Conservation (phyloP, 2,113 vertebrate species). For the Coracopsis vasa region DNA sequence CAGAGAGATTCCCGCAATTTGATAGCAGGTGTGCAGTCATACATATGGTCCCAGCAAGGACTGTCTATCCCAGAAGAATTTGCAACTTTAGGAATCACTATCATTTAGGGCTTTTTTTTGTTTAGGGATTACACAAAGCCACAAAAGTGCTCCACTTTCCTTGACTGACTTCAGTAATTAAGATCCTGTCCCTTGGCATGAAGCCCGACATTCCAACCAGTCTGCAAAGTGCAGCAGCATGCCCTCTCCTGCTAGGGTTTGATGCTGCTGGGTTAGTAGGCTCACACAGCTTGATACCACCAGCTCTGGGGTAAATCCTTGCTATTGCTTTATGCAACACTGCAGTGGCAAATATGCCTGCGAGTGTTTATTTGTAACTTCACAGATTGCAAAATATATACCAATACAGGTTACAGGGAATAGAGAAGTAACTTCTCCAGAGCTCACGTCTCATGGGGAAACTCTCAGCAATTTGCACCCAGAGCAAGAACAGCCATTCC, state of each 20-base stretch:
- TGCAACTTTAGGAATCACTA: background rate
- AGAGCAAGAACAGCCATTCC: background rate
- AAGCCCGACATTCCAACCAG: background rate
- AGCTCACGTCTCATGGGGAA: background rate
- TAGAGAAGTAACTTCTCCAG: background rate
- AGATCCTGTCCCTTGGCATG: background rate
- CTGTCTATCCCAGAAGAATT: background rate
- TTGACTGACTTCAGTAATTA: background rate
- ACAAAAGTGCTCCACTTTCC: background rate
- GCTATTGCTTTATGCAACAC: background rate
- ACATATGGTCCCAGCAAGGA: background rate
- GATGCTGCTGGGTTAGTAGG: background rate
- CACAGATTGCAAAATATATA: background rate
- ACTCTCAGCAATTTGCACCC: background rate
- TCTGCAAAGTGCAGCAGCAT: background rate
- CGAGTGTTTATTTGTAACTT: background rate
- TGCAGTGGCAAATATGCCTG: background rate
- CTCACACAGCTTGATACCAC: background rate
- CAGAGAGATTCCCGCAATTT: background rate
- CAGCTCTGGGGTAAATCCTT: background rate
- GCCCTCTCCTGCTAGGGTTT: background rate
- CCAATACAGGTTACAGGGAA: background rate
- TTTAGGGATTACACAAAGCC: background rate
- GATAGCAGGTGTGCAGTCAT: background rate
- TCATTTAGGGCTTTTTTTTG: background rate